A percentile compares a stretch with the other conserved stretches of the same genome.
These are phyloP conservation scores for Agrochola lota DNA, from an alignment of 2,888 invertebrate genomes.

Conservation along the genomic window DNA sequence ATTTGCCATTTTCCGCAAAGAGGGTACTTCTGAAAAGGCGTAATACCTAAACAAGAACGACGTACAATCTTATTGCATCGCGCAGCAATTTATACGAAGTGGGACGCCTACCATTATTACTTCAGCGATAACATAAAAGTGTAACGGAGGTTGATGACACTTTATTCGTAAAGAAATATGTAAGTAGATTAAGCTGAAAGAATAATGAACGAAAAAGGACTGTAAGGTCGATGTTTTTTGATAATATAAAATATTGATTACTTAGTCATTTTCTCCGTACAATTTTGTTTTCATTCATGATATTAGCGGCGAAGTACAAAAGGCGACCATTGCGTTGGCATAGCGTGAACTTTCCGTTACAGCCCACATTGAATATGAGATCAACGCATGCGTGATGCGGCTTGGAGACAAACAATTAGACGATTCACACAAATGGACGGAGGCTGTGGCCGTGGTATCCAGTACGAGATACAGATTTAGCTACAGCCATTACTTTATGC, in stretches of 20 bases:
- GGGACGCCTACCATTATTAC: slow-evolving; percentile 12
- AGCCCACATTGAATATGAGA: slow-evolving; percentile 32
- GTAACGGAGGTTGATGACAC: slow-evolving; percentile 32
- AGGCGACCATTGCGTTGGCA: slow-evolving; percentile 7
- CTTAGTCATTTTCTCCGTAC: neutral
- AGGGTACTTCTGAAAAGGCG: neutral
- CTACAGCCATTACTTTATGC: neutral
- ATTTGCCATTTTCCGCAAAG: slow-evolving; percentile 16
- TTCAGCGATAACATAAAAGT: slow-evolving; percentile 21
- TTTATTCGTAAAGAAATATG: slow-evolving; percentile 22
- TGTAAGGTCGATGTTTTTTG: neutral
- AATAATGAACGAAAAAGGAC: slow-evolving; percentile 6
- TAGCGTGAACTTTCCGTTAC: slow-evolving; percentile 4
- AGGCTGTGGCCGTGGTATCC: neutral
- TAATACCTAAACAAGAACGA: slow-evolving; percentile 9
- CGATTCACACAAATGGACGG: slow-evolving; percentile 25
- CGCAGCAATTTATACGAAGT: slow-evolving; percentile 35
- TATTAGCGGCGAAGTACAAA: neutral
- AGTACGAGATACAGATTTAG: neutral
- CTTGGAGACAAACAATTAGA: slow-evolving; percentile 41
- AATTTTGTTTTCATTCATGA: slow-evolving; percentile 11
- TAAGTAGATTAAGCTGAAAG: slow-evolving; percentile 19
- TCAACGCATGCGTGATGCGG: slow-evolving; percentile 52
- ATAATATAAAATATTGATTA: slow-evolving; percentile 14
- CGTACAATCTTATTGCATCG: slow-evolving; percentile 35